phyloP scores from a whole-genome alignment of 2,888 invertebrate species.

The Drosophila eohydei region DNA sequence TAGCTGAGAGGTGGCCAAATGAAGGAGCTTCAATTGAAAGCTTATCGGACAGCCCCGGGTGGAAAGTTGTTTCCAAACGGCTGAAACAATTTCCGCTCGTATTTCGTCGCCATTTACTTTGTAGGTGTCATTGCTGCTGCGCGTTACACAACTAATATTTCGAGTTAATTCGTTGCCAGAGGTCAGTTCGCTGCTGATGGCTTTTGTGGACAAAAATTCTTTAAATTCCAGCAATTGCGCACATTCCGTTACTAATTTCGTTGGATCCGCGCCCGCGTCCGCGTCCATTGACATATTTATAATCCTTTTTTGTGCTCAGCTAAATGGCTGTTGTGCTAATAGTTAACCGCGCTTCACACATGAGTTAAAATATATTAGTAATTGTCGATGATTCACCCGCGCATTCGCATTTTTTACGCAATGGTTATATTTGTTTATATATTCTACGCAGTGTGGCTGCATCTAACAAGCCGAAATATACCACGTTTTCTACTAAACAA shows the following conservation, averaged over 20 bases:
- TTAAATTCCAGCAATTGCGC: constrained; percentile 69
- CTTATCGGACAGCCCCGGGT: constrained; percentile 65
- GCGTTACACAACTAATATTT: constrained; percentile 72
- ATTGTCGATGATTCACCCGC: constrained; percentile 59
- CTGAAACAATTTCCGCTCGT: constrained; percentile 66
- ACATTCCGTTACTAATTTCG: constrained; percentile 57
- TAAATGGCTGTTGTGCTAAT: constrained; percentile 26
- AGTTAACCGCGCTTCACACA: constrained; percentile 24
- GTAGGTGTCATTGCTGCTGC: constrained; percentile 78
- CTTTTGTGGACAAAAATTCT: constrained; percentile 57
- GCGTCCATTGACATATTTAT: constrained; percentile 52
- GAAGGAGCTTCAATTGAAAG: constrained; percentile 68
- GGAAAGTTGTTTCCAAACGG: constrained; percentile 72
- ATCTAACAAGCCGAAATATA: neutral
- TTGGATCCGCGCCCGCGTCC: constrained; percentile 31
- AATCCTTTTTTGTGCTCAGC: constrained; percentile 28
- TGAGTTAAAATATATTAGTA: constrained; percentile 38
- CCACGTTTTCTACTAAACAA: neutral
- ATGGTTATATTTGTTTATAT: constrained; percentile 66
- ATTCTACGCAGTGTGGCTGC: constrained; percentile 33
- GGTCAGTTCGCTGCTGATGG: constrained; percentile 43
- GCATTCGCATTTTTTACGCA: constrained; percentile 58
- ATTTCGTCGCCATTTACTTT: constrained; percentile 66
- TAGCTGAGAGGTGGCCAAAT: constrained; percentile 48
- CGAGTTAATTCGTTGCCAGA: constrained; percentile 43